These are phyloP conservation scores for Bombylius major DNA, from an alignment of 2,888 invertebrate species.

Conservation along the genomic window DNA sequence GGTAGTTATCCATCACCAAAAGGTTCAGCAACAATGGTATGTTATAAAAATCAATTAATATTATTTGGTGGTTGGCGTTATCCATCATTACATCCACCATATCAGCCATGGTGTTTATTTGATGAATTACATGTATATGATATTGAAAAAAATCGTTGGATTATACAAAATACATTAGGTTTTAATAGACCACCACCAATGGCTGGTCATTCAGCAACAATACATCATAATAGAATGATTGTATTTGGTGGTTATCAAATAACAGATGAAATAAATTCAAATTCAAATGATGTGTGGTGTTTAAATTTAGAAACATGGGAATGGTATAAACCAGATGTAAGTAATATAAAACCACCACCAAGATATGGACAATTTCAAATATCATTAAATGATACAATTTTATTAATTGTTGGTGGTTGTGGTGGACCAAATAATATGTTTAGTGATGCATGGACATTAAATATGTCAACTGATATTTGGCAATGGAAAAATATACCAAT, in stretches of 20 bases:
- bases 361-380: conserved; percentile 92
- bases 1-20: conserved; percentile 86
- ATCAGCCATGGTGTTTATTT: conserved; percentile 77
- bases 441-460: conserved; percentile 83
- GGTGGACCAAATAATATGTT: conserved; percentile 77
- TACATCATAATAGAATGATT: conserved; percentile 70
- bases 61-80: conserved; percentile 95
- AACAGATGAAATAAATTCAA: conserved; percentile 39
- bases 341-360: conserved; percentile 57
- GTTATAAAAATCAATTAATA: conserved; percentile 67
- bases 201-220: conserved; percentile 87
- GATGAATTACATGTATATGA: conserved; percentile 86
- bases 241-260: conserved; percentile 61
- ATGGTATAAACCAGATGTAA: conserved; percentile 67
- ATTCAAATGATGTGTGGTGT: conserved; percentile 80
- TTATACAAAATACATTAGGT: conserved; percentile 17
- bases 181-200: conserved; percentile 38
- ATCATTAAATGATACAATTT: conserved; percentile 58
- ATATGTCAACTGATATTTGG: conserved; percentile 60
- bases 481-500: conserved; percentile 64
- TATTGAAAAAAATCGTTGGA: conserved; percentile 70
- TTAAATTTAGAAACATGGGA: conserved; percentile 60
- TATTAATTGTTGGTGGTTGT: conserved; percentile 76
- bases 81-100: conserved; percentile 72
- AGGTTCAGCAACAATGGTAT: conserved; percentile 87